Base-by-base conservation (phyloP, 2,888 invertebrate species). In the Stegophylla sp. region DNA sequence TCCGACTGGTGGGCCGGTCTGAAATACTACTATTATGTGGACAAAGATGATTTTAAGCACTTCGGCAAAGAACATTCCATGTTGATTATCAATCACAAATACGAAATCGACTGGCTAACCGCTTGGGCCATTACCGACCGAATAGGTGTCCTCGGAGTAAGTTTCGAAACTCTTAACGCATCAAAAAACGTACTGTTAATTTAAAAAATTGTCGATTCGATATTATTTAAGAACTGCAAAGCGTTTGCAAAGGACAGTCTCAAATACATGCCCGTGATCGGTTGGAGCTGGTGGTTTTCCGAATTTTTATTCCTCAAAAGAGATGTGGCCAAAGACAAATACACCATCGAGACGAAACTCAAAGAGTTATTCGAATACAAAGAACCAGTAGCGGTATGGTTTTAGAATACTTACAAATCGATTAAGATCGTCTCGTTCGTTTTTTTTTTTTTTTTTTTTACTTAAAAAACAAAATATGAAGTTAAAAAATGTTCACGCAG, bases 251-350 rank as follows among this genome's bases (percentile, higher is more conserved):
- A 98, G 88, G 94, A 95, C 87, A 92, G 92, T 17, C 92, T 97
- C 83, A 92, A 93, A 84, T 96, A 94, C 86, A 89, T 97, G 83
- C 98, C 98, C 41, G 92, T 95, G 13, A 91, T 97, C 84, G 97
- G 97, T 51, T 98, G 97, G 97, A 93, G 94, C 85, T 98, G 97
- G 96, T 94, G 95, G 88, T 95, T 96, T 87, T 94, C 94, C 0
- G 97, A 97, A 86, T 94, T 94, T 87, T 94, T 97, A 83, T 97
- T 97, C 88, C 89, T 98, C 82, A 95, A 96, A 86, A 90, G 97
- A 84, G 93, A 93, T 84, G 97, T 93, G 89, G 94, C 95, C 77
- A 94, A 95, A 87, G 98, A 98, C 87, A 93, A 91, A 86, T 91
- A 92, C 85, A 92, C 91, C 82, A 94, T 98, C 84, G 90, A 91